Base-by-base conservation (phyloP, 2,888 invertebrate genomes). In the Hemicrepidius hirtus region DNA sequence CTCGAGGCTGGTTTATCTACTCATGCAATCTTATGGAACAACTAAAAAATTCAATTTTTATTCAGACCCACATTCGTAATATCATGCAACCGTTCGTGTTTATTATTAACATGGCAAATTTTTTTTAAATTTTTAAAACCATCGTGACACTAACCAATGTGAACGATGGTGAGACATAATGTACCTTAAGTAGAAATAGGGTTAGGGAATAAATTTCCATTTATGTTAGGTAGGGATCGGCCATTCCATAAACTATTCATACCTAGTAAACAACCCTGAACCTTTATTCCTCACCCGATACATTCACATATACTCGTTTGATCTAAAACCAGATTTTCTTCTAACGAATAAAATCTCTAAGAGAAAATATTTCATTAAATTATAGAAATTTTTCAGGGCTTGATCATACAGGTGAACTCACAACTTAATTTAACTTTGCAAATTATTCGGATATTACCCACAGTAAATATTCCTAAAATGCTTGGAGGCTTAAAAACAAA, bases 11-110 rank as follows among this genome's bases (percentile, higher is more conserved):
- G 7, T 13, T 13, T 44, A 44, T 44, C 44, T 44, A 16, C 44
- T 44, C 44, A 18, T 49, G 49, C 49, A 49, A 49, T 49, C 20
- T 49, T 53, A 53, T 3, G 18, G 4, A 53, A 53, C 28, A 28
- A 49, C 49, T 18, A 9, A 49, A 53, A n/a, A 53, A 53, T 28
- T 21, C 28, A 53, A 24, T 53, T 53, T 53, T 13, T 28, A 24
- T 21, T 28, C 28, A 5, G 13, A 28, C 28, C 7, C 28, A 28
- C 28, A 18, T 5, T 20, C 18, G 3, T 53, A 53, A 13, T 12
- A 20, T 24, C 53, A 53, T 53, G 28, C 28, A 28, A 28, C n/a
- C 12, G 53, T 53, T 53, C 53, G 53, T 53, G 53, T 28, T 6
- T n/a, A 28, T 28, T 53, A 28, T n/a, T 1, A 24, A 28, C n/a